phyloP scores from a whole-genome alignment of 2,113 vertebrate genomes.

The Myotis brandtii region DNA sequence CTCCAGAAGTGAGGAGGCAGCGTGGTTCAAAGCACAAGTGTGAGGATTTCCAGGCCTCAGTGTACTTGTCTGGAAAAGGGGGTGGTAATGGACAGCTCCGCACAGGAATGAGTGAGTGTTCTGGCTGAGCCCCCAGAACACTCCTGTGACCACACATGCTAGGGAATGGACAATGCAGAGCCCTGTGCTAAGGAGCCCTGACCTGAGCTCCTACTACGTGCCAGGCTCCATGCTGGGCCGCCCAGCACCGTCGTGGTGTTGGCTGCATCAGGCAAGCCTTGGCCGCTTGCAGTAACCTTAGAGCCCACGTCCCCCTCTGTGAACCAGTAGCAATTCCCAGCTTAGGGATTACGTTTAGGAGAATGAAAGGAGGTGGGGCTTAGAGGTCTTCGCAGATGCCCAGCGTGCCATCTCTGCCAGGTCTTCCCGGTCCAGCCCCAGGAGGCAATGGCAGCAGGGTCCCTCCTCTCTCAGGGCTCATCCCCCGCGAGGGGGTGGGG shows the following conservation, averaged over 20 bases:
- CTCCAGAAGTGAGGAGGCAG: background rate
- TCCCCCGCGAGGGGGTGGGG: background rate
- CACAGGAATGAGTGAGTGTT: accelerated
- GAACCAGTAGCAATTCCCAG: background rate
- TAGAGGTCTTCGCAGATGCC: background rate
- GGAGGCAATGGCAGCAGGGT: background rate
- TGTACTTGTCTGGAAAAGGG: background rate
- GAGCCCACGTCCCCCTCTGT: background rate
- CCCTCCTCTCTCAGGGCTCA: background rate
- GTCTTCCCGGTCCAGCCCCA: background rate
- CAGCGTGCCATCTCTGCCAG: accelerated
- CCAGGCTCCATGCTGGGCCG: accelerated
- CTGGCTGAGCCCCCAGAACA: background rate
- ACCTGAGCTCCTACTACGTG: background rate
- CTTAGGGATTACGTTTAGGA: background rate
- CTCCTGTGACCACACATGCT: background rate
- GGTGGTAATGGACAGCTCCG: accelerated
- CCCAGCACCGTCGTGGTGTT: accelerated
- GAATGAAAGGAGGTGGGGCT: background rate
- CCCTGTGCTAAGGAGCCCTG: accelerated
- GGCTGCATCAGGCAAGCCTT: accelerated
- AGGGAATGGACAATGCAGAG: background rate
- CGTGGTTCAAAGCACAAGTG: background rate
- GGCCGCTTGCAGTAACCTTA: background rate
- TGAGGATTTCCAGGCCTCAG: background rate